Conservation (phyloP, 2,113 vertebrate genomes). For the Eubucco bourcierii region DNA sequence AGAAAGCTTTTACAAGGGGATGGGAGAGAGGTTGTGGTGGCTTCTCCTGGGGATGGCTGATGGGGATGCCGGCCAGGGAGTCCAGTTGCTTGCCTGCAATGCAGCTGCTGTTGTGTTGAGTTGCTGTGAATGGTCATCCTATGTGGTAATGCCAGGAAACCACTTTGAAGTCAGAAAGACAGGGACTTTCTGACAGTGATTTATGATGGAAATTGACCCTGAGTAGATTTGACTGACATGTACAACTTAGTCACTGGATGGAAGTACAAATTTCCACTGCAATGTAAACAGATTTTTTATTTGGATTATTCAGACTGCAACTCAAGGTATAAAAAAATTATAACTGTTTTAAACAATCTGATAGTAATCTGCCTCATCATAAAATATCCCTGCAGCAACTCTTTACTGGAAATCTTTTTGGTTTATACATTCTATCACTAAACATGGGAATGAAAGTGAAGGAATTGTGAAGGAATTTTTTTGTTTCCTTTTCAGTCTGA, state of each 20-base stretch:
- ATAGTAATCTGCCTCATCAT: background rate
- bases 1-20: rapidly evolving
- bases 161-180: background rate
- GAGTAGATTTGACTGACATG: background rate
- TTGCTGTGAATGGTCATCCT: rapidly evolving
- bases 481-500: background rate
- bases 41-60: background rate
- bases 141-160: rapidly evolving
- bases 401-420: background rate
- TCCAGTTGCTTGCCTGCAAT: background rate
- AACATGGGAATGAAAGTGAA: background rate
- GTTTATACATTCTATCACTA: background rate
- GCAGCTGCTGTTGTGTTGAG: background rate
- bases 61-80: rapidly evolving
- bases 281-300: background rate
- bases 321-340: background rate
- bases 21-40: rapidly evolving
- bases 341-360: background rate
- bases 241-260: background rate
- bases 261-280: background rate
- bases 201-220: background rate
- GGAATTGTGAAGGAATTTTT: background rate
- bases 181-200: rapidly evolving
- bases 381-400: background rate
- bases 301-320: background rate